These are phyloP conservation scores for Phenacoccus solenopsis DNA, from an alignment of 1,140 invertebrate genomes.

Conservation along the genomic window DNA sequence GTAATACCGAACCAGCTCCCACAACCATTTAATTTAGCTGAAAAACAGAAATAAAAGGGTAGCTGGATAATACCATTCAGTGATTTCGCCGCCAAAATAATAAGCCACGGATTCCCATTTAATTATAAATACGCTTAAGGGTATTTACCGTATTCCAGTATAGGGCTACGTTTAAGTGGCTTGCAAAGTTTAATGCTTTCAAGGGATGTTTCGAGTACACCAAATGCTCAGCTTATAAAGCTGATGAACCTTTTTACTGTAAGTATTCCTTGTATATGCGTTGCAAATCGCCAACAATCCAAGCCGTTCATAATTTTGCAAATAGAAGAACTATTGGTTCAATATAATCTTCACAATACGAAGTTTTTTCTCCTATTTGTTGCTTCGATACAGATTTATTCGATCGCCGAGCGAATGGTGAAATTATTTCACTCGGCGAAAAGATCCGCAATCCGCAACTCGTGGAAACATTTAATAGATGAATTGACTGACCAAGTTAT, in stretches of 20 bases:
- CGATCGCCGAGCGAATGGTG: too few species aligned
- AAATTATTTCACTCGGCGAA: too few species aligned
- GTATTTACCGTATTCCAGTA: background rate
- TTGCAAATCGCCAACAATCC: background rate
- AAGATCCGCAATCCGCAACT: background rate
- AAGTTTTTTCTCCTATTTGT: background rate
- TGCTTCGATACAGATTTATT: background rate
- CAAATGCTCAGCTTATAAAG: background rate
- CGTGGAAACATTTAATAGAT: background rate
- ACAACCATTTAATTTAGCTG: too few species aligned
- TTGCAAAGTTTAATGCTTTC: background rate
- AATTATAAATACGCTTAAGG: constrained; percentile 3
- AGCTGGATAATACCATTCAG: background rate
- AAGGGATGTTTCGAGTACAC: background rate
- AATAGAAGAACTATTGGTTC: background rate
- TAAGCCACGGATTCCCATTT: background rate
- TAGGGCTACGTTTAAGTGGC: background rate
- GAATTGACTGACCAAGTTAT: background rate
- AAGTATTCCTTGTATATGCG: background rate
- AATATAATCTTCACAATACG: background rate
- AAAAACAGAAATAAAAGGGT: background rate
- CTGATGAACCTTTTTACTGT: background rate
- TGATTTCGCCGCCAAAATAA: background rate
- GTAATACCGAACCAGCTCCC: too few species aligned
- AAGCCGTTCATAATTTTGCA: background rate